Evolutionary conservation across 2,113 vertebrate species (phyloP), one percentile per base, ranked within the genome.

Genomic region (Platysteira castanea): DNA sequence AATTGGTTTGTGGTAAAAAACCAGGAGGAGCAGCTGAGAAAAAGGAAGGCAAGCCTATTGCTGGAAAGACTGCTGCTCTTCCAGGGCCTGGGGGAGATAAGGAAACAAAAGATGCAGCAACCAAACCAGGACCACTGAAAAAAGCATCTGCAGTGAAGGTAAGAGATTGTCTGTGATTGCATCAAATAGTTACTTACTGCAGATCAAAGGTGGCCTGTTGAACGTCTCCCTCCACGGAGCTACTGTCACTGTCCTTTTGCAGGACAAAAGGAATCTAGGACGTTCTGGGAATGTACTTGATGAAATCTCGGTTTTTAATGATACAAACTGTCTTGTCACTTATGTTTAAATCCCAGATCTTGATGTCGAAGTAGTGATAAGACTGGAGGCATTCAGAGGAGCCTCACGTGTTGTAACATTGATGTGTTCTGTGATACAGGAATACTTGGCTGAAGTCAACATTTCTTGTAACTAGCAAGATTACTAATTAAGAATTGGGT

Each of bases 1-100:
- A 99, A 84, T 96, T 99, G 30, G 95, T 97, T 75, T 98, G 98
- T 97, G 98, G 98, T 71, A 99, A 98, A 93, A 99, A 99, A 86
- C 13, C 93, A 57, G 97, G 96, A 61, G 97, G 97, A 71, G 86
- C 97, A 80, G 64, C 95, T 79, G 98, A 98, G 93, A 98, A 97
- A 97, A 98, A 98, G 53, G 99, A 99, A 67, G 53, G 84, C 89
- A 99, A 99, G 76, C 76, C 96, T 90, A 3, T 87, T 63, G 13
- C 97, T 37, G 98, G 98, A 56, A 99, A 98, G 97, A 96, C 96
- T 1, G 28, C 97, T 57, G 92, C 84, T 82, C 53, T 97, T 87
- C 97, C 98, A 23, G 94, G 98, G 39, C 96, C 98, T 71, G 98
- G 97, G 23, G 98, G 94, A 84, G 98, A 98, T 54, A 98, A 97